These are phyloP conservation scores for Trachops cirrhosus DNA, from an alignment of 2,797 vertebrate genomes.

Conservation along the genomic window DNA sequence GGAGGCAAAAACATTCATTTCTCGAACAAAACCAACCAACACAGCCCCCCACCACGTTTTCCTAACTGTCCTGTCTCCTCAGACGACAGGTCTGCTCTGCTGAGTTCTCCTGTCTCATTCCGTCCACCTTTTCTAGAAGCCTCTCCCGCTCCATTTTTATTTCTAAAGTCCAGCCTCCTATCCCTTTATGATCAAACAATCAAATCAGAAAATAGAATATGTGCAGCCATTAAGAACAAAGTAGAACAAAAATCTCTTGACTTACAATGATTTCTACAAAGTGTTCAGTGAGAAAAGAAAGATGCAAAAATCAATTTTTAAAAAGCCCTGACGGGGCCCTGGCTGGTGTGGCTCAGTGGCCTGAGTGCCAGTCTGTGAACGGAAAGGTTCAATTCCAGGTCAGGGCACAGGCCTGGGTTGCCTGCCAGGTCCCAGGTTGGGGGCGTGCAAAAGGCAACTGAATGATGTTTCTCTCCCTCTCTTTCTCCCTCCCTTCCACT, in stretches of 20 bases:
- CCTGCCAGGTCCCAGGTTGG: too few species aligned
- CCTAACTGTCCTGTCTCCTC: neutral
- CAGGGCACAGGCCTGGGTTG: too few species aligned
- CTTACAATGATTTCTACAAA: neutral
- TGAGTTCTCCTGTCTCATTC: neutral
- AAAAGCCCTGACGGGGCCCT: neutral
- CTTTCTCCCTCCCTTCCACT: too few species aligned
- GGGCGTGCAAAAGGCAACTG: too few species aligned
- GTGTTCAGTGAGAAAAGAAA: neutral
- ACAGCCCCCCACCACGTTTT: neutral
- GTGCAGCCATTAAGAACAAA: neutral
- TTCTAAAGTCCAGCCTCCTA: neutral
- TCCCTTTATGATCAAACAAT: neutral
- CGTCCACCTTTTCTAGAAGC: neutral
- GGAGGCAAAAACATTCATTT: neutral
- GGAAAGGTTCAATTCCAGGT: too few species aligned
- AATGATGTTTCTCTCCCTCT: too few species aligned
- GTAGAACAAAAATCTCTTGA: neutral
- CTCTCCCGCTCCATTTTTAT: neutral
- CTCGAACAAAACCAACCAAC: neutral
- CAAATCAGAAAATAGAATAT: constrained; percentile 10
- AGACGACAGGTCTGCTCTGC: neutral
- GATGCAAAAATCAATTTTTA: neutral
- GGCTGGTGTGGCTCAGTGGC: too few species aligned
- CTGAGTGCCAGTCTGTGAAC: too few species aligned